Base-by-base conservation (phyloP, 2,113 vertebrate species). In the Hipposideros armiger region DNA sequence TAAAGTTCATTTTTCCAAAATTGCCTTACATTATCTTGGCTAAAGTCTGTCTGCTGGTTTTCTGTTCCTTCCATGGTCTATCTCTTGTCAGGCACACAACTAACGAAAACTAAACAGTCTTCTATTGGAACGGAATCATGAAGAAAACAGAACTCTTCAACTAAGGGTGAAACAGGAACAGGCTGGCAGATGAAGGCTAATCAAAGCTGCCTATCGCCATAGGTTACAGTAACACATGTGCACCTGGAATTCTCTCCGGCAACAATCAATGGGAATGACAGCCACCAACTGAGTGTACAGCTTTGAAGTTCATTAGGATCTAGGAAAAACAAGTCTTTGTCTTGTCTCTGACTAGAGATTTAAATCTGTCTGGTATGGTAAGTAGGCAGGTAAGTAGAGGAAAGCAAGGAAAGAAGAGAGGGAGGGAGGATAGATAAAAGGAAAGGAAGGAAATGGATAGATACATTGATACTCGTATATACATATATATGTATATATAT, bases 1-100 rank as follows among this genome's bases (percentile, higher is more conserved):
- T 32, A 26, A 78, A 54, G 82, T 83, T 67, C 58, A 28, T 32
- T 95, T 82, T 94, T 83, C 91, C 62, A 26, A n/a, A 93, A 90
- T 8, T 15, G 22, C 47, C 66, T 87, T 13, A 13, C 5, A 17
- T 77, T 7, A 56, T 54, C 30, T 14, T 86, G 69, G 62, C 20
- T 22, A 19, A 5, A 47, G 45, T 28, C 67, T 36, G 15, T 62
- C 72, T 26, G 24, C 81, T 52, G 2, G n/a, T 40, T 52, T 62
- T 72, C 42, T 78, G 45, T 22, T 91, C 78, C 16, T 52, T 42
- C 24, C 60, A 32, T 0, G 2, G 66, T n/a, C 26, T 58, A 9
- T 32, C n/a, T 86, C 30, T 24, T 47, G 5, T 24, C 32, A 81
- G 69, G 14, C 58, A 14, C 26, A 76, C 60, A 56, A 60, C 42